A percentile compares a stretch with the other conserved stretches of the same genome.
These are phyloP conservation scores for Druceiella hillmani DNA, from an alignment of 2,888 invertebrate genomes.

Conservation along the genomic window DNA sequence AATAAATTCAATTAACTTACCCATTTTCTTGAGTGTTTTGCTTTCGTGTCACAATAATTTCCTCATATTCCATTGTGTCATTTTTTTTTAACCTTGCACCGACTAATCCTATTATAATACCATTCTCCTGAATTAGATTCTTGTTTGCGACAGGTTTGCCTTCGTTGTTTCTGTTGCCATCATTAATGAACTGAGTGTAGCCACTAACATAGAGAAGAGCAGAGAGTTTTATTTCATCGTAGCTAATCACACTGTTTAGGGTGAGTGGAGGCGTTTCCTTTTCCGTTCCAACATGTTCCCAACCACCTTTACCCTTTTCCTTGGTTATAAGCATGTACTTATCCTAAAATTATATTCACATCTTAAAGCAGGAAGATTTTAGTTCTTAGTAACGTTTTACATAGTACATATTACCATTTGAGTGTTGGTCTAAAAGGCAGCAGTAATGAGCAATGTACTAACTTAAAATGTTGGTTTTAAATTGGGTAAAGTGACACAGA, in stretches of 20 bases:
- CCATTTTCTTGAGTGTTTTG: constrained; percentile 50
- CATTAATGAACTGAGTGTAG: constrained; percentile 54
- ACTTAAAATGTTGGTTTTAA: no score
- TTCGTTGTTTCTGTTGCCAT: constrained; percentile 49
- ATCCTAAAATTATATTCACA: neutral
- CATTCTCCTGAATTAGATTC: constrained; percentile 39
- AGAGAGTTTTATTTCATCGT: constrained; percentile 59
- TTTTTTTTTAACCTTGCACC: constrained; percentile 50
- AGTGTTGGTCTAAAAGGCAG: no score
- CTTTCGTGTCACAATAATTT: constrained; percentile 48
- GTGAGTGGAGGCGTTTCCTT: constrained; percentile 48
- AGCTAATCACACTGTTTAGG: constrained; percentile 53
- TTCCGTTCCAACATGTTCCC: constrained; percentile 55
- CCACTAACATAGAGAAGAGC: constrained; percentile 56
- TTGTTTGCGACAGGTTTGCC: constrained; percentile 44
- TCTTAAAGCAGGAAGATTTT: no score
- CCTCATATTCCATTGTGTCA: constrained; percentile 57
- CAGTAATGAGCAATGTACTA: no score
- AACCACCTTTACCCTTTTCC: constrained; percentile 37
- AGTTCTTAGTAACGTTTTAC: no score
- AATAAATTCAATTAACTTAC: no score
- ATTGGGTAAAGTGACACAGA: no score
- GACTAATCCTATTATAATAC: constrained; percentile 47
- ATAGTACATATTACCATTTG: no score
- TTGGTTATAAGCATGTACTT: neutral